phyloP scores from a whole-genome alignment of 2,797 vertebrate genomes.

The Florisuga fusca region DNA sequence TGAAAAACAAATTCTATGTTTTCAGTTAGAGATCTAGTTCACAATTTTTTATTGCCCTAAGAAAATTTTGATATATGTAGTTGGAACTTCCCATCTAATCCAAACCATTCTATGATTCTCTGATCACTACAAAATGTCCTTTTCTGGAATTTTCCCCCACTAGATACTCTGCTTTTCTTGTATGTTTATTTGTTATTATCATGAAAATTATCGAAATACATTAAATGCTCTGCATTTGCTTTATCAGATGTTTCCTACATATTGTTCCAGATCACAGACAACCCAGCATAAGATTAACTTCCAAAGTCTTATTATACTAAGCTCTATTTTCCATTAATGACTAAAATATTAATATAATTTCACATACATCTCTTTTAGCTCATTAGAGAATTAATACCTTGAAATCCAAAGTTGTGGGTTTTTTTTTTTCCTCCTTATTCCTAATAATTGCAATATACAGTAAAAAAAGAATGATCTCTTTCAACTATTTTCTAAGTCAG shows the following conservation, averaged over 20 bases:
- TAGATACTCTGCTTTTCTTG: neutral
- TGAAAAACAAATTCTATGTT: neutral
- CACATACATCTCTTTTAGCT: neutral
- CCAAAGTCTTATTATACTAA: neutral
- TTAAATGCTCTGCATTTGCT: neutral
- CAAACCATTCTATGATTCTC: too few species aligned
- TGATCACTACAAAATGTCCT: too few species aligned
- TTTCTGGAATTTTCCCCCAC: neutral
- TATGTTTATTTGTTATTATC: neutral
- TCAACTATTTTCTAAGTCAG: neutral
- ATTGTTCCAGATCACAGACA: neutral
- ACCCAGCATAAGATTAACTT: neutral
- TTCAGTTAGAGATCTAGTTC: neutral
- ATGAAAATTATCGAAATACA: neutral
- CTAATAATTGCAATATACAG: neutral
- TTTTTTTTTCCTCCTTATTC: neutral
- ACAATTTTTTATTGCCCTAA: neutral
- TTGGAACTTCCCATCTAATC: too few species aligned
- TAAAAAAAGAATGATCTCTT: neutral
- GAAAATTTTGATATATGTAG: neutral
- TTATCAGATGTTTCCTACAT: neutral
- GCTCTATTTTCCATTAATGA: neutral
- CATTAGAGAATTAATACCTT: neutral
- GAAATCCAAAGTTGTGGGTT: rapidly evolving
- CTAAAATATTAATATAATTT: neutral